Conservation (phyloP, 1,140 invertebrate species). For the Oncopodura yosiiana region DNA sequence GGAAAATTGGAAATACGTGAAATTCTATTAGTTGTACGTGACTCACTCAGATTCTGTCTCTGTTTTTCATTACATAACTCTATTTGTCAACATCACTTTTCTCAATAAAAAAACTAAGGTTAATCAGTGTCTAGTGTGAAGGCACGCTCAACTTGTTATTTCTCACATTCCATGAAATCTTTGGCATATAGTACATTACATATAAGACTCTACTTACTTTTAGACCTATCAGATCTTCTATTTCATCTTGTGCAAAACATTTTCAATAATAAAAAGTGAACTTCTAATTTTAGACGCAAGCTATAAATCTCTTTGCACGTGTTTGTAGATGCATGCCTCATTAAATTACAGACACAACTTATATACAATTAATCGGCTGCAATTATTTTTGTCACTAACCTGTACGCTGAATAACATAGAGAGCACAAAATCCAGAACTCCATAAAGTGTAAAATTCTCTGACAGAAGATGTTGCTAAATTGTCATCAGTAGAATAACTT, state of each 20-base stretch:
- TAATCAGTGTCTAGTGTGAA: too few species aligned
- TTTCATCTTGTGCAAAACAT: neutral
- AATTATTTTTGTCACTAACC: conserved; percentile 5
- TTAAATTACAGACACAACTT: neutral
- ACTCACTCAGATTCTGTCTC: too few species aligned
- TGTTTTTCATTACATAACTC: too few species aligned
- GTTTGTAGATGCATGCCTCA: neutral
- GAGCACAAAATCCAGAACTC: conserved; percentile 21
- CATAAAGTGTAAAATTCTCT: conserved; percentile 24
- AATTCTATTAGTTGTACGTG: too few species aligned
- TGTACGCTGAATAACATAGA: conserved; percentile 24
- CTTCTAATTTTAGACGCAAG: neutral
- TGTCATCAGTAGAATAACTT: too few species aligned
- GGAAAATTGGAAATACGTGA: too few species aligned
- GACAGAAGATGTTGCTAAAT: neutral
- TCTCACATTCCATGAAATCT: too few species aligned
- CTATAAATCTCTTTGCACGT: neutral
- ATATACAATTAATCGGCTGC: neutral
- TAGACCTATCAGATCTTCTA: neutral
- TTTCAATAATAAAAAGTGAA: neutral
- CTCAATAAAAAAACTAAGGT: too few species aligned
- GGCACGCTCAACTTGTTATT: too few species aligned
- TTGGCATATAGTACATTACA: too few species aligned
- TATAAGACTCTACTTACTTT: too few species aligned
- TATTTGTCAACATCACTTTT: too few species aligned